Evolutionary conservation across 2,113 vertebrate genomes (phyloP).

Genomic region (Nyctibius bracteatus): DNA sequence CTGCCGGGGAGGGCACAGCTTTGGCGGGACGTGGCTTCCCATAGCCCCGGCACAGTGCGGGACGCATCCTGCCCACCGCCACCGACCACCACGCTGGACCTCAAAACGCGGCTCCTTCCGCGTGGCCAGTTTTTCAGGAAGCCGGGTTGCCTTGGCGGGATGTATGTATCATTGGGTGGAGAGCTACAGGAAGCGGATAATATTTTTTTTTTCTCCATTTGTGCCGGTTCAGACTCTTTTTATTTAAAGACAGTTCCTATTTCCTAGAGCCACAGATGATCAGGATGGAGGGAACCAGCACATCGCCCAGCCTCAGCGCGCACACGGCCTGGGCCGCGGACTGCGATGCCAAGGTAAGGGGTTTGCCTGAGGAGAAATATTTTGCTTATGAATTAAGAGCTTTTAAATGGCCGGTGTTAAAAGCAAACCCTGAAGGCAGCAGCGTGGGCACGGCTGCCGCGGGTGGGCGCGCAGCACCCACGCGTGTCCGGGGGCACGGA

Average conservation of each 20-base stretch:
- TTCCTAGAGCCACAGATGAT: neutral
- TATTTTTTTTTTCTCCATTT: neutral
- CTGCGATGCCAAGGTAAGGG: neutral
- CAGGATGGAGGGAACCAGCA: neutral
- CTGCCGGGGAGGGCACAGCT: neutral
- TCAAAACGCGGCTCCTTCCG: neutral
- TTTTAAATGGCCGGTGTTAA: fast-evolving
- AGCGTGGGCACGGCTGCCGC: too few species aligned
- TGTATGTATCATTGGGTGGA: constrained; percentile 38
- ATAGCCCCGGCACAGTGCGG: fast-evolving
- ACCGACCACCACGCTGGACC: neutral
- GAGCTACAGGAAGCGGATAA: constrained; percentile 41
- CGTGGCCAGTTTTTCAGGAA: neutral
- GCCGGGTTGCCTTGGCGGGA: neutral
- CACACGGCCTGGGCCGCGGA: neutral
- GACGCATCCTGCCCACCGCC: neutral
- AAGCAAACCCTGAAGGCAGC: neutral
- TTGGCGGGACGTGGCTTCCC: neutral
- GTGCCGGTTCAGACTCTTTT: neutral
- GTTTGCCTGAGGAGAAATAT: fast-evolving
- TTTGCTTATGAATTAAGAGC: neutral
- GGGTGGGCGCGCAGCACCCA: too few species aligned
- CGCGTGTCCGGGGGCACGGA: too few species aligned
- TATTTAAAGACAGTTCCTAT: neutral
- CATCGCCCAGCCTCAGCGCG: neutral